These are phyloP conservation scores for Mustela lutreola DNA, from an alignment of 2,113 vertebrate species.

Conservation along the genomic window DNA sequence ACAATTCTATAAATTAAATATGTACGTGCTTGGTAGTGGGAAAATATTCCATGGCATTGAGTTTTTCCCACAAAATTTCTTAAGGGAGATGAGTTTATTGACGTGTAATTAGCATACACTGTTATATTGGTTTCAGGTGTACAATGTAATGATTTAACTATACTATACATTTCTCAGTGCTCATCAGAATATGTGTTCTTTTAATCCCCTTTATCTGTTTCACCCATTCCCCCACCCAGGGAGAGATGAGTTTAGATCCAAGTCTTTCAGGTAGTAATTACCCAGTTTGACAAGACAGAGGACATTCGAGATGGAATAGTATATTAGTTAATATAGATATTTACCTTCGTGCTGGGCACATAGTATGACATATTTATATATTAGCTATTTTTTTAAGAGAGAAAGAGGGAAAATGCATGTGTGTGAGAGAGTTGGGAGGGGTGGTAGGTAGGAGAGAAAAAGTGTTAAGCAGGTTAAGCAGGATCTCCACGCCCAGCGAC, in stretches of 20 bases:
- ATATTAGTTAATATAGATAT: constrained; percentile 3
- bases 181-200: neutral
- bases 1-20: constrained; percentile 38
- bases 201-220: neutral
- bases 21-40: neutral
- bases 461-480: neutral
- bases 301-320: neutral
- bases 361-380: neutral
- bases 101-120: neutral
- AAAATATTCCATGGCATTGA: constrained; percentile 19
- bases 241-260: neutral
- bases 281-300: neutral
- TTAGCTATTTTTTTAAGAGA: neutral
- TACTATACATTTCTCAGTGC: neutral
- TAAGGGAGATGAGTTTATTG: constrained; percentile 6
- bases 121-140: neutral
- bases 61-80: neutral
- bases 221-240: neutral
- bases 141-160: neutral
- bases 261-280: constrained; percentile 35
- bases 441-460: neutral
- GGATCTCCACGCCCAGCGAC: neutral
- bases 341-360: neutral
- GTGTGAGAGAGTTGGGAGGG: neutral
- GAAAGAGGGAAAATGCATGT: neutral